These are phyloP conservation scores for Odocoileus hemionus DNA, from an alignment of 2,113 vertebrate genomes.

Conservation along the genomic window DNA sequence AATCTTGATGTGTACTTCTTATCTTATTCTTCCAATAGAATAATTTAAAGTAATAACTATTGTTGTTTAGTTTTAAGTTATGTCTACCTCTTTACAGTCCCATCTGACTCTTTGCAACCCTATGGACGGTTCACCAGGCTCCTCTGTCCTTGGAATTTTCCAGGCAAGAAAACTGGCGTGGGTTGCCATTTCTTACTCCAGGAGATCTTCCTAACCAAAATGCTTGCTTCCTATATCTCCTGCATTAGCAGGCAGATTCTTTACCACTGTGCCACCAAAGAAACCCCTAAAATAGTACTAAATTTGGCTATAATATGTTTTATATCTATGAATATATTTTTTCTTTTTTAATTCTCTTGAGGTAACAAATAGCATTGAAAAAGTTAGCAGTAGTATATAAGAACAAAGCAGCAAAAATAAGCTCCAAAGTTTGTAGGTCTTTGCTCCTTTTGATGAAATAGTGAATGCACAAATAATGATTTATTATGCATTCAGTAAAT, in stretches of 20 bases:
- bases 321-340: neutral
- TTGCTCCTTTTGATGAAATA: neutral
- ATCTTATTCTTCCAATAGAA: neutral
- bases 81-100: neutral
- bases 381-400: neutral
- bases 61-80: neutral
- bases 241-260: neutral
- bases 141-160: neutral
- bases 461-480: neutral
- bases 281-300: neutral
- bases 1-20: neutral
- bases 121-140: neutral
- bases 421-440: too few species aligned
- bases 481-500: neutral
- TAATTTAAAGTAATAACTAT: neutral
- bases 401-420: neutral
- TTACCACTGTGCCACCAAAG: neutral
- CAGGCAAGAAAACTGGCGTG: neutral
- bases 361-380: neutral
- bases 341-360: neutral
- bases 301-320: neutral
- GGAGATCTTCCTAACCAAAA: neutral
- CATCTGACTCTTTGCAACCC: neutral
- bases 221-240: neutral
- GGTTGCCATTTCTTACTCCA: neutral